Percentiles rank a stretch among this genome's conserved stretches.
phyloP scores from a whole-genome alignment of 2,797 vertebrate species.

The Zenarchopterus dispar region DNA sequence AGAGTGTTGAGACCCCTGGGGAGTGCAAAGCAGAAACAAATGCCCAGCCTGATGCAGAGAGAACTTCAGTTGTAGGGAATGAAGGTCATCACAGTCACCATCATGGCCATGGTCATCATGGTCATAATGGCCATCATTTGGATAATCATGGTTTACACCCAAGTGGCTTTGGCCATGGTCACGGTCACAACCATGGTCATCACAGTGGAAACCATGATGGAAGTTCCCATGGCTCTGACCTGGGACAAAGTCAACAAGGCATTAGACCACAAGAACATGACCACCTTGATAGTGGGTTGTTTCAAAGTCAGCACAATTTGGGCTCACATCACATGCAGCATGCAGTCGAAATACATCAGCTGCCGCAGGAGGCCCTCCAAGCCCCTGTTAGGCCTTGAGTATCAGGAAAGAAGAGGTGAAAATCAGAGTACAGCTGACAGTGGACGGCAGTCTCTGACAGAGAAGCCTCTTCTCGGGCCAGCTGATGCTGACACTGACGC shows the following conservation, averaged over 20 bases:
- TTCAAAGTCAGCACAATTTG: constrained; percentile 41
- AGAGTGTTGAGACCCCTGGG: constrained; percentile 62
- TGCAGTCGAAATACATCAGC: constrained; percentile 42
- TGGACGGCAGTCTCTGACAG: constrained; percentile 71
- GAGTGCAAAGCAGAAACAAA: constrained; percentile 64
- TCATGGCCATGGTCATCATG: constrained; percentile 22
- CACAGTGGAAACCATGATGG: constrained; percentile 48
- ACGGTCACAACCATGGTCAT: constrained; percentile 32
- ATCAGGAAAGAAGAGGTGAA: constrained; percentile 77
- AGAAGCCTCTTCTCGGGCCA: constrained; percentile 65
- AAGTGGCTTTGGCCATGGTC: constrained; percentile 20
- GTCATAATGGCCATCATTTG: constrained; percentile 31
- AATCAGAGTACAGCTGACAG: constrained; percentile 87
- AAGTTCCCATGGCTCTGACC: constrained; percentile 20
- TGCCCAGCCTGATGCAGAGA: constrained; percentile 41
- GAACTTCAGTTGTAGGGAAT: constrained; percentile 27
- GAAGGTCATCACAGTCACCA: constrained; percentile 15
- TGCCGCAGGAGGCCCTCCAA: constrained; percentile 36
- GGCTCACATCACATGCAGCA: constrained; percentile 54
- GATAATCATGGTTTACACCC: constrained; percentile 16
- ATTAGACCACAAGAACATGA: constrained; percentile 27
- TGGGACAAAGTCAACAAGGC: constrained; percentile 34
- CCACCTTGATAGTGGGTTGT: constrained; percentile 13
- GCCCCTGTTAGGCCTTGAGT: constrained; percentile 69
- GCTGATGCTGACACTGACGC: constrained; percentile 97